Evolutionary conservation across 2,113 vertebrate species (phyloP), one percentile per base, ranked within the genome.

Genomic region (Anoplopoma fimbria): DNA sequence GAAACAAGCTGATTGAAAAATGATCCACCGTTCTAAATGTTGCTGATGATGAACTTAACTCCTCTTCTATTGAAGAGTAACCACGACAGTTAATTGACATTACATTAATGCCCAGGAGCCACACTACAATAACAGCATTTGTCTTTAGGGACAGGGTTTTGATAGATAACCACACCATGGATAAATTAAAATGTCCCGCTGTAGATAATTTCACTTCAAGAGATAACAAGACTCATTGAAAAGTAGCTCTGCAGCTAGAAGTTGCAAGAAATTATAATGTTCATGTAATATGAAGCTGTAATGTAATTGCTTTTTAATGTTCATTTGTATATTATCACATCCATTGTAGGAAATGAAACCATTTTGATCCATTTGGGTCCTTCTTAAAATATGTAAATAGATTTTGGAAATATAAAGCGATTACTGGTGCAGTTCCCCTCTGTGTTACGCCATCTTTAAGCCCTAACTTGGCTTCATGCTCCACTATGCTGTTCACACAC

Each of bases 401-500:
- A 15, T 27, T 64, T 40, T 40, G 10, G n/a, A 49, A 63, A 53
- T 9, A 25, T 75, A 33, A 53, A 40, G 14, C n/a, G 17, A 53
- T 45, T 45, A 25, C 25, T 36, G 14, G 0, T 60, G 2, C 72
- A 69, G 38, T 77, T 69, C 12, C 27, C 25, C 23, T 57, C 71
- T 76, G 7, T 62, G 34, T 81, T 40, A 4, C 63, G 2, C 3
- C 38, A 47, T 68, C 15, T 21, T 58, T 23, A 31, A 27, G 47
- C 64, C 38, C 53, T 8, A 40, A 42, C 58, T 60, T 19, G 4
- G 36, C 70, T 33, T 7, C 60, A 62, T 23, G 61, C 29, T 61
- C 40, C 33, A 25, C 49, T 67, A 73, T 60, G 63, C 79, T 81
- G 77, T 82, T 87, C 83, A 88, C 89, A 86, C 69, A 25, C 62